Conservation (phyloP, 2,888 invertebrate species). For the Spodoptera exigua region DNA sequence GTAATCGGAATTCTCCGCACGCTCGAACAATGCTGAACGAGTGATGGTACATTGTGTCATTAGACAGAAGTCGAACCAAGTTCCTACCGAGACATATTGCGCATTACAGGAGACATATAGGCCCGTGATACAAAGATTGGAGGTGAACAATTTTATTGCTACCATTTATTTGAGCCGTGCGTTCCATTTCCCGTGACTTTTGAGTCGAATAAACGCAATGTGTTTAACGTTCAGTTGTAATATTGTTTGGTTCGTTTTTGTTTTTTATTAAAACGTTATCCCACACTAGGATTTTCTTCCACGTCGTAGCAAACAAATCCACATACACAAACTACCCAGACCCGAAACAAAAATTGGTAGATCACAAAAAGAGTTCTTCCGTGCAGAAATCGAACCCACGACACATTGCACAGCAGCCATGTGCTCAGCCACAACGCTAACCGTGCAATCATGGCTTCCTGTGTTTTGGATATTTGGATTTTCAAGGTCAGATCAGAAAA, state of each 20-base stretch:
- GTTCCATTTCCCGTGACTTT: constrained; percentile 15
- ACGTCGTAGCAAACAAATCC: too few relatives aligned
- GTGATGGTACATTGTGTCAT: constrained; percentile 43
- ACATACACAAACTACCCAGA: too few relatives aligned
- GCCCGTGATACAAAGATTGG: constrained; percentile 53
- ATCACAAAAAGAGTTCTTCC: too few relatives aligned
- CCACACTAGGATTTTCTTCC: too few relatives aligned
- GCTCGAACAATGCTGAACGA: constrained; percentile 55
- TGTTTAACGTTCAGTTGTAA: not conserved
- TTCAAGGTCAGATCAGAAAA: too few relatives aligned
- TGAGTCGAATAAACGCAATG: not conserved
- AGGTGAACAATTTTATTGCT: constrained; percentile 52
- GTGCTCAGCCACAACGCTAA: too few relatives aligned
- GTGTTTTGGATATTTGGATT: too few relatives aligned
- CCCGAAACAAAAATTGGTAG: too few relatives aligned
- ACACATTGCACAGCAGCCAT: too few relatives aligned
- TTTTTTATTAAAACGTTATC: too few relatives aligned
- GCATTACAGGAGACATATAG: constrained; percentile 48
- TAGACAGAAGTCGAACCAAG: constrained; percentile 45
- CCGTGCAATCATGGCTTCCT: too few relatives aligned
- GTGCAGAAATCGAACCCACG: too few relatives aligned
- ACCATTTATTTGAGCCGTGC: constrained; percentile 44
- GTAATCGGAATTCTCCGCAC: constrained; percentile 51
- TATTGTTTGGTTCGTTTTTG: not conserved
- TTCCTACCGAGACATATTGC: constrained; percentile 47